A percentile compares a stretch with the other conserved stretches of the same genome.
Evolutionary conservation across 2,888 invertebrate genomes (phyloP).

Genomic region (Epirrita christyi): DNA sequence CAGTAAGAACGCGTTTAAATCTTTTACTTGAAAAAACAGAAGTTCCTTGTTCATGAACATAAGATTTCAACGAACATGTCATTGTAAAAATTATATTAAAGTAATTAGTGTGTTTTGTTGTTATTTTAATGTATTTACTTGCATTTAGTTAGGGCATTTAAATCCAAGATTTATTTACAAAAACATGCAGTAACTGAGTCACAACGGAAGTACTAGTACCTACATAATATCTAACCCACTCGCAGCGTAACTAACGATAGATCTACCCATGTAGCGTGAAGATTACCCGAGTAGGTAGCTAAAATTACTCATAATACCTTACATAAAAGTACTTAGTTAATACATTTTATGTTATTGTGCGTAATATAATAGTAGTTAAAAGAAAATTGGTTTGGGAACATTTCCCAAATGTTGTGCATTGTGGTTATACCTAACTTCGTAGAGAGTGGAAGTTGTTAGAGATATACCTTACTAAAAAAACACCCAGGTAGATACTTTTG

Average conservation of each 20-base stretch:
- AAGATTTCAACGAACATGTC: neutral
- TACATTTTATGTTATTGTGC: slow-evolving; percentile 5
- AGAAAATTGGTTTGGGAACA: too few relatives aligned
- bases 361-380: neutral
- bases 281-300: slow-evolving; percentile 18
- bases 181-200: slow-evolving; percentile 15
- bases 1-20: slow-evolving; percentile 11
- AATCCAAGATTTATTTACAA: slow-evolving; percentile 19
- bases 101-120: neutral
- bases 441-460: too few relatives aligned
- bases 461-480: too few relatives aligned
- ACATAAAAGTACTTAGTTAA: slow-evolving; percentile 12
- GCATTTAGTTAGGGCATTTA: neutral
- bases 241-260: slow-evolving; percentile 24
- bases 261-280: slow-evolving; percentile 28
- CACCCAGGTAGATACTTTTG: too few relatives aligned
- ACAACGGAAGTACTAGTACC: slow-evolving; percentile 28
- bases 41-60: neutral
- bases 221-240: slow-evolving; percentile 14
- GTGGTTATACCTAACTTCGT: too few relatives aligned
- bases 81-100: neutral
- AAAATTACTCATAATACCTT: slow-evolving; percentile 14
- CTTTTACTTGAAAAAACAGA: slow-evolving; percentile 3
- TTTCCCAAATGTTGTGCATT: too few relatives aligned
- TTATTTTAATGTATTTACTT: neutral